These are phyloP conservation scores for Aelia acuminata DNA, from an alignment of 2,888 invertebrate species.

Conservation along the genomic window DNA sequence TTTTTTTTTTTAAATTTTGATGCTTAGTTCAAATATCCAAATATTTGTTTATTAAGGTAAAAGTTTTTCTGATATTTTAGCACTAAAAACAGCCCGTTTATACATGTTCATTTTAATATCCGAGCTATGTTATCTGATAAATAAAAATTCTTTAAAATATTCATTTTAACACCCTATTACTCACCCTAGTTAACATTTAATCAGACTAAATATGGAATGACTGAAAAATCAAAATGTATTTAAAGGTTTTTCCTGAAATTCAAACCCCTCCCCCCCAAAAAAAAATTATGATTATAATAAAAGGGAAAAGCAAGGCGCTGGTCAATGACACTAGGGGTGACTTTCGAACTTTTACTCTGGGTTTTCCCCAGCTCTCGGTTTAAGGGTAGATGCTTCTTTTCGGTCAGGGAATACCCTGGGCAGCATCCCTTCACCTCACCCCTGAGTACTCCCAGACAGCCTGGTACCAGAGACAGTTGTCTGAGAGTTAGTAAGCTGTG, in stretches of 20 bases:
- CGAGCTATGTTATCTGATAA: too few species aligned
- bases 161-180: too few species aligned
- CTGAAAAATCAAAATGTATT: not conserved
- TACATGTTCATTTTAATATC: too few species aligned
- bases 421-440: not conserved
- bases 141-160: too few species aligned
- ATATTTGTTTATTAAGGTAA: too few species aligned
- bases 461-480: not conserved
- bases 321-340: not conserved
- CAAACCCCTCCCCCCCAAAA: too few species aligned
- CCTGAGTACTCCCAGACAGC: not conserved
- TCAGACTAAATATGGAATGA: not conserved
- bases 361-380: not conserved
- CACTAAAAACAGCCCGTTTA: too few species aligned
- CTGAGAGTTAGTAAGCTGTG: not conserved
- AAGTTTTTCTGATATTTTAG: too few species aligned
- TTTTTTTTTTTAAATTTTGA: too few species aligned
- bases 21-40: too few species aligned
- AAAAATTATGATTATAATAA: not conserved
- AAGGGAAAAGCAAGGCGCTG: not conserved
- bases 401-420: not conserved
- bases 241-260: not conserved
- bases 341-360: slow-evolving; percentile 8
- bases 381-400: not conserved
- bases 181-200: too few species aligned